Base-by-base conservation (phyloP, 92 coral and sea anemone species). In the Palythoa grandiflora region DNA sequence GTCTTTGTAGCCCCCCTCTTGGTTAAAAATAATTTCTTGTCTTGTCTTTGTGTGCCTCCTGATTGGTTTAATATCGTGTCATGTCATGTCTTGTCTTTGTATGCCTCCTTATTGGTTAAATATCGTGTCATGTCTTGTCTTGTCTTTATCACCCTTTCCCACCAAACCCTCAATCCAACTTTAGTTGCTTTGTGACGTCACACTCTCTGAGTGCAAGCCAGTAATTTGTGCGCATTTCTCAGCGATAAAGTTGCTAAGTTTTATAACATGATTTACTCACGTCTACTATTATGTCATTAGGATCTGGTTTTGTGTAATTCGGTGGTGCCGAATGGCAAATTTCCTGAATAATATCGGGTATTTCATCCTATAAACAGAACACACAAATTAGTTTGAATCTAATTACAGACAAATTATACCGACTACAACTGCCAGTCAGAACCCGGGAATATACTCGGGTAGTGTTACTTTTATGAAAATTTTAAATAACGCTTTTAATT, bases 261-360 rank as follows among this genome's bases (percentile, higher is more conserved):
- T 35, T 40, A 73, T 14, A 40, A 53, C 2, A 12, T 5, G n/a
- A 55, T 55, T 2, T 5, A 88, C 93, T 71, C 63, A 94, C 98
- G 11, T 94, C 93, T 19, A 97, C 87, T 19, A 94, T 87, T 13
- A 97, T 84, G 52, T 97, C 96, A 7, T 87, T 87, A 20, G 92
- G 86, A 8, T 89, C 83, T 1, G 93, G 71, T 17, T 10, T 72
- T 40, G 92, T 87, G 8, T 37, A 13, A 55, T 89, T 92, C 5
- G 83, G 90, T 39, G 94, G 94, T n/a, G 85, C 50, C 38, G 77
- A 84, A 0, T 59, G 47, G 15, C 84, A 92, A 16, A 95, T 91
- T 47, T 91, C 96, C 20, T 52, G 12, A 15, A 83, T 74, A 16
- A 95, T 95, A 36, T 89, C 94, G 3, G 93, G 93, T 19, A 89